These are phyloP conservation scores for Callocephalon fimbriatum DNA, from an alignment of 2,113 vertebrate species.

Conservation along the genomic window DNA sequence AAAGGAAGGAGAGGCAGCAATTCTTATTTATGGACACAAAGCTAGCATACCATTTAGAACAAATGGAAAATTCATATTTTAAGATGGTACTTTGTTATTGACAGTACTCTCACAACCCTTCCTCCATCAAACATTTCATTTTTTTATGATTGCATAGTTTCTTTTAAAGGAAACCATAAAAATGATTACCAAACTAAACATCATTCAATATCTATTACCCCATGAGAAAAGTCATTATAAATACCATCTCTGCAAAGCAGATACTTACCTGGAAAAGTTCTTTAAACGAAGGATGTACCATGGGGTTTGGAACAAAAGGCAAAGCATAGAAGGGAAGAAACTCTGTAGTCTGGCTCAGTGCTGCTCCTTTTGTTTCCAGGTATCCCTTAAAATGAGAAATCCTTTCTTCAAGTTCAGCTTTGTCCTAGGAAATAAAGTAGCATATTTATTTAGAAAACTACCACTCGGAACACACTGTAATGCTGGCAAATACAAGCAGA, in stretches of 20 bases:
- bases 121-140: background rate
- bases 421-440: conserved; percentile 77
- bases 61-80: background rate
- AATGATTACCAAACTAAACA: background rate
- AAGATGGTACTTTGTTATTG: background rate
- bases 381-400: conserved; percentile 88
- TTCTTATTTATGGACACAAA: background rate
- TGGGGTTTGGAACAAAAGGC: conserved; percentile 92
- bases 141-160: background rate
- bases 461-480: background rate
- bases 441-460: background rate
- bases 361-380: conserved; percentile 90
- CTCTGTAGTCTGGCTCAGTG: conserved; percentile 90
- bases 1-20: background rate
- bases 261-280: conserved; percentile 88
- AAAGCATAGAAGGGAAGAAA: conserved; percentile 96
- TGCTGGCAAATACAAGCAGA: background rate
- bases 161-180: background rate
- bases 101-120: background rate
- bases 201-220: background rate
- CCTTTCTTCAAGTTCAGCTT: conserved; percentile 83
- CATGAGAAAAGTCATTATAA: background rate
- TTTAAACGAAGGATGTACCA: conserved; percentile 90
- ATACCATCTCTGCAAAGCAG: background rate
- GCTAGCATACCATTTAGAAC: background rate